Percentiles rank a stretch among this genome's conserved stretches.
phyloP scores from a whole-genome alignment of 2,797 vertebrate genomes.

The Lithobates pipiens region DNA sequence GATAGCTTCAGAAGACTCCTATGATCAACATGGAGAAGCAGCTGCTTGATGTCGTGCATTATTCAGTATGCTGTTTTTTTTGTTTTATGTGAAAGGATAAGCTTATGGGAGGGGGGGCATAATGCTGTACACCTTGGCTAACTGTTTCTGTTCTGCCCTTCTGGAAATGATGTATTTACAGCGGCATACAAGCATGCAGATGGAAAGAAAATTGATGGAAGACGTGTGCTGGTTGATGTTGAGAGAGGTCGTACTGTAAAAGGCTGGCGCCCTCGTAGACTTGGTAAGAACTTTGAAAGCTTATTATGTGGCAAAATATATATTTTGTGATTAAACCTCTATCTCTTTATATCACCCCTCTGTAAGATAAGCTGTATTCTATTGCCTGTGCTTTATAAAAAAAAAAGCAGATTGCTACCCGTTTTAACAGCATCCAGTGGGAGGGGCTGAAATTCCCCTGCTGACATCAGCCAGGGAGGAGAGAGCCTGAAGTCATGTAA shows the following conservation, averaged over 20 bases:
- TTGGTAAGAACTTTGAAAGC: constrained; percentile 76
- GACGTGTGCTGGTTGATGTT: constrained; percentile 91
- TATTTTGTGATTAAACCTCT: no score
- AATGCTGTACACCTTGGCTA: constrained; percentile 34
- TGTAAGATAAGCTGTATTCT: no score
- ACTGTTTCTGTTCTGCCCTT: constrained; percentile 52
- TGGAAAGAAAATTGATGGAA: constrained; percentile 93
- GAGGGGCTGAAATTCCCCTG: no score
- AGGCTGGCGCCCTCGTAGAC: constrained; percentile 91
- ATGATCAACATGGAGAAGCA: neutral
- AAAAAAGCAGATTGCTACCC: no score
- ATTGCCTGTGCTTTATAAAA: no score
- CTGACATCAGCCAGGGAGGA: no score
- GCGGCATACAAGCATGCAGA: constrained; percentile 96
- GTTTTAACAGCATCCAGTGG: no score
- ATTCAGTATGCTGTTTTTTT: constrained; percentile 31
- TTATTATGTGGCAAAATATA: no score
- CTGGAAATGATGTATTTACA: constrained; percentile 74
- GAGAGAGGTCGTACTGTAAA: constrained; percentile 93
- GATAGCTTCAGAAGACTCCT: neutral
- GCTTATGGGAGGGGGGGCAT: constrained; percentile 54
- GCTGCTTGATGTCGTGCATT: constrained; percentile 35
- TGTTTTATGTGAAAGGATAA: constrained; percentile 37
- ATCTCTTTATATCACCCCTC: no score
- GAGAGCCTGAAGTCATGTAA: no score